phyloP scores from a whole-genome alignment of 1,140 invertebrate genomes.

The Myzus persicae region DNA sequence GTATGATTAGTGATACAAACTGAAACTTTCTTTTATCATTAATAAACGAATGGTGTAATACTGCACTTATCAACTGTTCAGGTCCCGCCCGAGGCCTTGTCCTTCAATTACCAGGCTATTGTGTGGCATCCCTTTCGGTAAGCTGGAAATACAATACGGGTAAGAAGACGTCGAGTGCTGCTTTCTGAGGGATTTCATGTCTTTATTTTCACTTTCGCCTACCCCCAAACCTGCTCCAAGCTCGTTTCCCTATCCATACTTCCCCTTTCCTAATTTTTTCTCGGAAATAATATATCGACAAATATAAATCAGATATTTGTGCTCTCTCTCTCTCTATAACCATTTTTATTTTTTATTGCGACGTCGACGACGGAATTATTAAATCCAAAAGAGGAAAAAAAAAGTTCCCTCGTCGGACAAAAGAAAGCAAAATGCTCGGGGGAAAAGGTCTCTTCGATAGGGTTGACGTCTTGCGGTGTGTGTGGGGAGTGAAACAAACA shows the following conservation, averaged over 20 bases:
- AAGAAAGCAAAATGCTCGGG: constrained; percentile 55
- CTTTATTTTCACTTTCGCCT: constrained; percentile 28
- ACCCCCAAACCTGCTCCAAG: not conserved
- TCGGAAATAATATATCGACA: constrained; percentile 56
- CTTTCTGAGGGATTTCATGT: constrained; percentile 36
- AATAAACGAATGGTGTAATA: constrained; percentile 31
- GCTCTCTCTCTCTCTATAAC: not conserved
- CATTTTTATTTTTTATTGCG: constrained; percentile 36
- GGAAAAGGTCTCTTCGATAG: constrained; percentile 55
- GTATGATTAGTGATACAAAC: not conserved
- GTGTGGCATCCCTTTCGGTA: not conserved
- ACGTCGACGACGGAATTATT: constrained; percentile 46
- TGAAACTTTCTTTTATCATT: constrained; percentile 24
- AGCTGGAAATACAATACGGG: constrained; percentile 37
- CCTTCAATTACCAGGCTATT: constrained; percentile 49
- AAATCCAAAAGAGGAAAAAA: constrained; percentile 36
- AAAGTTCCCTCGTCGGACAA: constrained; percentile 55
- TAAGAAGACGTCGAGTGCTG: constrained; percentile 42
- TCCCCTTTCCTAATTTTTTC: not conserved
- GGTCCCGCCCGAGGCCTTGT: not conserved
- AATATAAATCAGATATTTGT: constrained; percentile 55
- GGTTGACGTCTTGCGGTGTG: constrained; percentile 53
- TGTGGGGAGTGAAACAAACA: constrained; percentile 52
- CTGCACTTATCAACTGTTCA: constrained; percentile 17
- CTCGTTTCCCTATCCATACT: constrained; percentile 1